Evolutionary conservation across 2,888 invertebrate genomes (phyloP).

Genomic region (Folsomia manolachei): DNA sequence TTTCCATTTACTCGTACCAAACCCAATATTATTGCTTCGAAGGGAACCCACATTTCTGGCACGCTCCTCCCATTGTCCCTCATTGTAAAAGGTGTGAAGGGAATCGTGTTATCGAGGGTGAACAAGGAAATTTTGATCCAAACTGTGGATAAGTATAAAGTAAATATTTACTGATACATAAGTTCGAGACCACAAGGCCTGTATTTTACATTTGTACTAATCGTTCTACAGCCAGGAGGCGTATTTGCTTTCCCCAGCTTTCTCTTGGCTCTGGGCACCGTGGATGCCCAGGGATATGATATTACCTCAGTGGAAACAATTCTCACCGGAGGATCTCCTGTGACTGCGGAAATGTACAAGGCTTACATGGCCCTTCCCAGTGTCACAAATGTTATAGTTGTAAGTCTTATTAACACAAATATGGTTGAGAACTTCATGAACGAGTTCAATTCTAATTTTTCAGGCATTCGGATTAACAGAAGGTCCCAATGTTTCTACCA

Average conservation of each 20-base stretch:
- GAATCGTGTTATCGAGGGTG: constrained; percentile 30
- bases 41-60: constrained; percentile 44
- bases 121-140: constrained; percentile 34
- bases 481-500: neutral
- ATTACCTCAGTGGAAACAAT: constrained; percentile 28
- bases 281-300: constrained; percentile 22
- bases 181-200: no score
- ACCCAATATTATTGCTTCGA: constrained; percentile 27
- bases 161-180: neutral
- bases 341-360: constrained; percentile 18
- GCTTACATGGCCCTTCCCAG: constrained; percentile 14
- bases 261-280: constrained; percentile 18
- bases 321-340: constrained; percentile 18
- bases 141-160: constrained; percentile 40
- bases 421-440: neutral
- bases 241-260: constrained; percentile 29
- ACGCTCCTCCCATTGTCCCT: constrained; percentile 15
- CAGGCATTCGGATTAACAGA: constrained; percentile 10
- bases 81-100: constrained; percentile 25
- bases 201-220: no score
- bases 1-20: neutral
- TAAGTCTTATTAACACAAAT: neutral
- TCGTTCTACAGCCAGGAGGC: constrained; percentile 23
- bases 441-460: neutral
- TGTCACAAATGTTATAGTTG: constrained; percentile 22